These are phyloP conservation scores for Aphelenchoides bicaudatus DNA, from an alignment of 2,888 invertebrate species.

Conservation along the genomic window DNA sequence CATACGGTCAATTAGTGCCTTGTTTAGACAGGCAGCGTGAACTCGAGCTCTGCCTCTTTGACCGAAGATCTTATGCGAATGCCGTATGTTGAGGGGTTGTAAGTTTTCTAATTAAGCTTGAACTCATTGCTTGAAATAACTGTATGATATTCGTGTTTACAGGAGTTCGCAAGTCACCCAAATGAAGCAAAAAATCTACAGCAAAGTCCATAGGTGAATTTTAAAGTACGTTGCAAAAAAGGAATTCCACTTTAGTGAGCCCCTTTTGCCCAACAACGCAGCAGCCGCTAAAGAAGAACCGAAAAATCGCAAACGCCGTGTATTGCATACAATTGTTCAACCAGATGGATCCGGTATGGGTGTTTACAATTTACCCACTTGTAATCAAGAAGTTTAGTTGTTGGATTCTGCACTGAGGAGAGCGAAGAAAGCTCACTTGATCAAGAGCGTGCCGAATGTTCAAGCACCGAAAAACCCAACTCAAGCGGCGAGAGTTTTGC, in stretches of 20 bases:
- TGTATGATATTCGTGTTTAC: background rate
- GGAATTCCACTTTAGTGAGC: no score
- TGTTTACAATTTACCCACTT: no score
- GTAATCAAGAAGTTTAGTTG: no score
- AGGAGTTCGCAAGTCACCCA: background rate
- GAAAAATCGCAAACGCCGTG: slow-evolving; percentile 12
- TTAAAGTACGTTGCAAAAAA: no score
- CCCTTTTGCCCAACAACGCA: slow-evolving; percentile 6
- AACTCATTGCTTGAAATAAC: background rate
- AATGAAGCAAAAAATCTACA: slow-evolving; percentile 9
- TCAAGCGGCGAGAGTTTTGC: background rate
- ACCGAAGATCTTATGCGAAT: slow-evolving; percentile 18
- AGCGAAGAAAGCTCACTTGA: background rate
- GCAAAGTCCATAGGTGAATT: slow-evolving; percentile 6
- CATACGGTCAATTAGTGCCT: background rate
- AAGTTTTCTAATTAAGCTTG: background rate
- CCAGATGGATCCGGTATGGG: slow-evolving; percentile 6
- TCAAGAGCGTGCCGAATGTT: background rate
- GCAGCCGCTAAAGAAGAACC: background rate
- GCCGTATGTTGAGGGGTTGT: slow-evolving; percentile 11
- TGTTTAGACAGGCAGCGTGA: background rate
- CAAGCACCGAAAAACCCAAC: background rate
- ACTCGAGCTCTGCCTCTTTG: slow-evolving; percentile 16
- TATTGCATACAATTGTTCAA: slow-evolving; percentile 22
- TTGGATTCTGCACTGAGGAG: slow-evolving; percentile 8